phyloP scores from a whole-genome alignment of 2,888 invertebrate genomes.

The Platycnemis pennipes region DNA sequence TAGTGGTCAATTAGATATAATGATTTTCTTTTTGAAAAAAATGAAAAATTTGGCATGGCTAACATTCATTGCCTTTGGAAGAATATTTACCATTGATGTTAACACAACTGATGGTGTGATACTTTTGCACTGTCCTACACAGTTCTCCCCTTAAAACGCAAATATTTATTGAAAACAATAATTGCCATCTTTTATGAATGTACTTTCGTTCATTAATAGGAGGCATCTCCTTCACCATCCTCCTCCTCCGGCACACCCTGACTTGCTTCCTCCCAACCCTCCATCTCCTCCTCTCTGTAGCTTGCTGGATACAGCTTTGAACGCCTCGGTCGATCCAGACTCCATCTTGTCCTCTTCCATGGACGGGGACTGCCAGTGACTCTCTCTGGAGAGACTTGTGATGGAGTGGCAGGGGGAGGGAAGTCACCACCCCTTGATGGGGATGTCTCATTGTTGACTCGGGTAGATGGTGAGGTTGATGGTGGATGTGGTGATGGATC shows the following conservation, averaged over 20 bases:
- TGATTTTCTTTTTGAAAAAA: neutral
- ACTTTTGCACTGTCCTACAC: slow-evolving; percentile 8
- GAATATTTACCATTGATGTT: neutral
- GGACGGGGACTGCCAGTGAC: slow-evolving; percentile 16
- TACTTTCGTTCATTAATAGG: slow-evolving; percentile 14
- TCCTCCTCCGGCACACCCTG: slow-evolving; percentile 26
- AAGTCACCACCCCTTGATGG: neutral
- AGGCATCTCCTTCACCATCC: neutral
- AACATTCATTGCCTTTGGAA: neutral
- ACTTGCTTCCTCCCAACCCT: slow-evolving; percentile 51
- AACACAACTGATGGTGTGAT: neutral
- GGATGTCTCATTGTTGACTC: slow-evolving; percentile 20
- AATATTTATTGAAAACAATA: neutral
- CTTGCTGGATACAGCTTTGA: slow-evolving; percentile 54
- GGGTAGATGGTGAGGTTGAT: slow-evolving; percentile 44
- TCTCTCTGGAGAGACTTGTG: slow-evolving; percentile 51
- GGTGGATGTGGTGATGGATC: slow-evolving; percentile 38
- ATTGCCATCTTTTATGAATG: neutral
- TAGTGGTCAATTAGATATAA: neutral
- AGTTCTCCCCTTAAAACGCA: slow-evolving; percentile 6
- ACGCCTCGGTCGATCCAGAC: slow-evolving; percentile 39
- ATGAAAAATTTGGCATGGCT: neutral
- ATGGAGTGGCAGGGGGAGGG: slow-evolving; percentile 11
- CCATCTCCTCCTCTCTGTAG: slow-evolving; percentile 58
- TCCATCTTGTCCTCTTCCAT: slow-evolving; percentile 56